phyloP scores from a whole-genome alignment of 2,797 vertebrate genomes.

The Pteropus rufus region DNA sequence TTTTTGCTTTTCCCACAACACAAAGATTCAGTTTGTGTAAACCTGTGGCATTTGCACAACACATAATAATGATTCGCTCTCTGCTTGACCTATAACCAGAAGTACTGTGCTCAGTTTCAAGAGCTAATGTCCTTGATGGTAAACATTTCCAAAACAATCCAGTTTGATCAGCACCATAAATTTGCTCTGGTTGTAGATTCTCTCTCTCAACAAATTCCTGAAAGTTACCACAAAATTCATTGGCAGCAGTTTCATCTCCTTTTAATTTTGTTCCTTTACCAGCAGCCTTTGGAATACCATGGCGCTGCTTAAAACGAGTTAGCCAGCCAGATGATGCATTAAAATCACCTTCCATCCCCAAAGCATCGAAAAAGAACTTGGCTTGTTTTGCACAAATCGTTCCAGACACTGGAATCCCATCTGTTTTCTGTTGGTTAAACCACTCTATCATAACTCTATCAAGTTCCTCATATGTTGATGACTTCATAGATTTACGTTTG shows the following conservation, averaged over 20 bases:
- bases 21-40: slow-evolving; percentile 77
- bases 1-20: slow-evolving; percentile 76
- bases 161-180: slow-evolving; percentile 76
- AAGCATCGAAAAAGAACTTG: slow-evolving; percentile 74
- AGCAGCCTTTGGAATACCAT: slow-evolving; percentile 73
- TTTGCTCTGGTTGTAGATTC: slow-evolving; percentile 73
- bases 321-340: slow-evolving; percentile 76
- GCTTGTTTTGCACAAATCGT: slow-evolving; percentile 75
- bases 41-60: slow-evolving; percentile 76
- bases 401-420: slow-evolving; percentile 73
- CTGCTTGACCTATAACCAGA: slow-evolving; percentile 68
- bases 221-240: slow-evolving; percentile 71
- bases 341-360: slow-evolving; percentile 78
- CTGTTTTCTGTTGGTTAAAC: slow-evolving; percentile 75
- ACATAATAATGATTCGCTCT: slow-evolving; percentile 77
- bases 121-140: slow-evolving; percentile 63
- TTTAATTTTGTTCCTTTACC: slow-evolving; percentile 73
- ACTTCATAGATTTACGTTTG: slow-evolving; percentile 76
- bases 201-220: slow-evolving; percentile 72
- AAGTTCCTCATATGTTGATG: slow-evolving; percentile 75
- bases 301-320: slow-evolving; percentile 74
- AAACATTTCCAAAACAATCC: slow-evolving; percentile 77
- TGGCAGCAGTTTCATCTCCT: slow-evolving; percentile 74
- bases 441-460: slow-evolving; percentile 77
- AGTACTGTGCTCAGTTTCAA: slow-evolving; percentile 58